These are phyloP conservation scores for Ladona fulva DNA, from an alignment of 1,140 invertebrate genomes.

Conservation along the genomic window DNA sequence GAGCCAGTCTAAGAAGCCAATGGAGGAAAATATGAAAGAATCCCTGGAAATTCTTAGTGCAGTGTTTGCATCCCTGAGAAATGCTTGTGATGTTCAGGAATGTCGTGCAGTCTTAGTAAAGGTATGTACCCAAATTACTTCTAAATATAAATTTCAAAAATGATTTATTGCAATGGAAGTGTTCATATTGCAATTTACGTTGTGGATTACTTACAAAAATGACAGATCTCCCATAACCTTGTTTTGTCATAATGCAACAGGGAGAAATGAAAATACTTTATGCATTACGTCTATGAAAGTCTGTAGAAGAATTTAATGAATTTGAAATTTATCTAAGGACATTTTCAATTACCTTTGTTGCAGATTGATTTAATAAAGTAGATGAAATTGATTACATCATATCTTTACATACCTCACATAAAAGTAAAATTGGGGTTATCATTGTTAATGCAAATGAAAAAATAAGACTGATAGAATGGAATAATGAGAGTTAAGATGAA, in stretches of 20 bases:
- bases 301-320: too few relatives aligned
- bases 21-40: background rate
- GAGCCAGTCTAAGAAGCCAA: conserved; percentile 34
- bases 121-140: conserved; percentile 29
- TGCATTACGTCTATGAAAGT: background rate
- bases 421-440: too few relatives aligned
- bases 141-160: background rate
- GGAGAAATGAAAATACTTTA: too few relatives aligned
- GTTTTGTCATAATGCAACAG: background rate
- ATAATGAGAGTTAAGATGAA: background rate
- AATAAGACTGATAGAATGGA: background rate
- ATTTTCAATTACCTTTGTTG: too few relatives aligned
- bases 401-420: too few relatives aligned
- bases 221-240: background rate
- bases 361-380: too few relatives aligned
- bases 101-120: conserved; percentile 43
- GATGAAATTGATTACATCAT: too few relatives aligned
- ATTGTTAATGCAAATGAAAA: too few relatives aligned
- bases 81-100: conserved; percentile 40
- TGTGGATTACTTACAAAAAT: background rate
- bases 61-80: conserved; percentile 40
- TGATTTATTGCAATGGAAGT: background rate
- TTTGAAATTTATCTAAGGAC: too few relatives aligned
- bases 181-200: background rate
- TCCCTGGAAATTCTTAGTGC: conserved; percentile 32